Conservation (phyloP, 2,113 vertebrate genomes). For the Anoura caudifer region DNA sequence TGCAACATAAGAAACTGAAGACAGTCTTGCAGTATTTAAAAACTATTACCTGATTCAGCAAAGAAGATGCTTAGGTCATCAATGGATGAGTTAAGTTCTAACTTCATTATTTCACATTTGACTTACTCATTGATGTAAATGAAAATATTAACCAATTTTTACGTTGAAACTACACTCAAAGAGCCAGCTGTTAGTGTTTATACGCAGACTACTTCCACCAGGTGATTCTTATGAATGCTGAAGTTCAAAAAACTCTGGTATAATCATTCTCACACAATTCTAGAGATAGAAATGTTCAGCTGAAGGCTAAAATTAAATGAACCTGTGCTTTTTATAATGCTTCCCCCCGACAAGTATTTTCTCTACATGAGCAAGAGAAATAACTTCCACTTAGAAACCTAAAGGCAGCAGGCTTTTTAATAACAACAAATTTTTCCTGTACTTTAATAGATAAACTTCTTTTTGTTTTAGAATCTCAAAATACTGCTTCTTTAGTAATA, state of each 20-base stretch:
- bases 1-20: background rate
- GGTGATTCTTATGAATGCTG: background rate
- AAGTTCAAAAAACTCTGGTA: background rate
- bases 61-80: background rate
- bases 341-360: background rate
- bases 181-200: background rate
- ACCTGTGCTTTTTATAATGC: background rate
- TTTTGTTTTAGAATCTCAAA: constrained; percentile 2
- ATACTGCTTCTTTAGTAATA: background rate
- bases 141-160: background rate
- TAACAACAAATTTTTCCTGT: background rate
- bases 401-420: background rate
- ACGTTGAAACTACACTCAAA: background rate
- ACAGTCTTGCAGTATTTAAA: background rate
- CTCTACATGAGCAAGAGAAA: background rate
- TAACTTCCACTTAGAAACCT: background rate
- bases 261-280: background rate
- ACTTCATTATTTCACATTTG: background rate
- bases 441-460: background rate
- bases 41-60: background rate
- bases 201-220: background rate
- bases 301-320: constrained; percentile 11
- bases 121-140: background rate
- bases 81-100: background rate
- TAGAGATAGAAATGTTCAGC: background rate